Percentiles rank a stretch among this genome's conserved stretches.
These are phyloP conservation scores for Triplophysa siluroides DNA, from an alignment of 2,113 vertebrate genomes.

Conservation along the genomic window DNA sequence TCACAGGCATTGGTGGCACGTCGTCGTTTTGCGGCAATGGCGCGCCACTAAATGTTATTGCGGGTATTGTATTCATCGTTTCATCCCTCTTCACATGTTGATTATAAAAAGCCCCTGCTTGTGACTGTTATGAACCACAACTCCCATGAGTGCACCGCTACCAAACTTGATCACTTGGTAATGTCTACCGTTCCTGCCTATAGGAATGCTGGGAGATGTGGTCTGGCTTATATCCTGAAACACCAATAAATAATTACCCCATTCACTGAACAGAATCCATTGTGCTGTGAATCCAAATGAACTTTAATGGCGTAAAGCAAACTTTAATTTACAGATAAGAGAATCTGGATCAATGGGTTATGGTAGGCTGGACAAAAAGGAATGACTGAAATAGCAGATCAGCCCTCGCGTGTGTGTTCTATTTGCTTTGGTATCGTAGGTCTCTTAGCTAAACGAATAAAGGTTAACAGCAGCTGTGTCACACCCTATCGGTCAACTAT, in stretches of 20 bases:
- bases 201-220: conserved; percentile 68
- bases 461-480: conserved; percentile 16
- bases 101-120: conserved; percentile 67
- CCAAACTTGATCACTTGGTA: conserved; percentile 61
- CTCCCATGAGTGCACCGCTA: conserved; percentile 60
- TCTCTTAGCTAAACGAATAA: conserved; percentile 19
- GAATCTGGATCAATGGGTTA: background rate
- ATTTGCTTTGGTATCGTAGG: conserved; percentile 6
- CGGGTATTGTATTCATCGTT: conserved; percentile 69
- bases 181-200: conserved; percentile 66
- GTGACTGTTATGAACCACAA: conserved; percentile 74
- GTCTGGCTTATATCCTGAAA: conserved; percentile 61
- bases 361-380: background rate
- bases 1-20: conserved; percentile 58
- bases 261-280: conserved; percentile 60
- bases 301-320: conserved; percentile 1
- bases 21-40: conserved; percentile 50
- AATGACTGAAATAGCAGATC: conserved; percentile 8
- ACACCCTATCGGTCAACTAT: conserved; percentile 17
- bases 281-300: conserved; percentile 47
- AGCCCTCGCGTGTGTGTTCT: background rate
- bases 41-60: conserved; percentile 64
- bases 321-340: background rate
- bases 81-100: conserved; percentile 66
- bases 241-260: conserved; percentile 75